Evolutionary conservation across 1,140 invertebrate genomes (phyloP).

Genomic region (Heliconius hewitsoni): DNA sequence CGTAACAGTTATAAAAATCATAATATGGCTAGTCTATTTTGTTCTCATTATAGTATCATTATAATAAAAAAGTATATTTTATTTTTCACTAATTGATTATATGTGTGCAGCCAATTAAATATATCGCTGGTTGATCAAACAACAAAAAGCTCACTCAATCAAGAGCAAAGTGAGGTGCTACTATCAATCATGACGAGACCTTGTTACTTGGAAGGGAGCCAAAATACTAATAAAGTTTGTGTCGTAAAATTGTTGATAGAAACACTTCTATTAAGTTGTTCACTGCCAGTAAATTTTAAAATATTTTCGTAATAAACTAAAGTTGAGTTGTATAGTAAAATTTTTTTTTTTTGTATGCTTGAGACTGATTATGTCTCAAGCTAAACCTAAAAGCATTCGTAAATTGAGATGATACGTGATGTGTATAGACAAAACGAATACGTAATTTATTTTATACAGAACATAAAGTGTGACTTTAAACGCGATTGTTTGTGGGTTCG

Average conservation of each 20-base stretch:
- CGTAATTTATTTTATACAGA: too few relatives aligned
- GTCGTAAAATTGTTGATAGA: constrained; percentile 71
- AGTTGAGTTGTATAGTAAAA: background rate
- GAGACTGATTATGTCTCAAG: background rate
- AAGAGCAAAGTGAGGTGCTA: constrained; percentile 70
- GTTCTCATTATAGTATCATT: background rate
- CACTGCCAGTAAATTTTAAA: constrained; percentile 57
- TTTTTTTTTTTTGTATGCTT: background rate
- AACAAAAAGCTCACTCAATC: constrained; percentile 76
- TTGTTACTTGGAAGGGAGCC: constrained; percentile 63
- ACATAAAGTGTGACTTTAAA: too few relatives aligned
- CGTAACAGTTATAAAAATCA: too few relatives aligned
- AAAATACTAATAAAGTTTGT: constrained; percentile 71
- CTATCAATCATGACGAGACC: constrained; percentile 74
- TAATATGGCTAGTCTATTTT: background rate
- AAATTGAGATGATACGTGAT: background rate
- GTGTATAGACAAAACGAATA: background rate
- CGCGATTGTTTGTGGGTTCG: too few relatives aligned
- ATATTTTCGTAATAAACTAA: background rate
- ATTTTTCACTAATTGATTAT: constrained; percentile 65
- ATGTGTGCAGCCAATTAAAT: constrained; percentile 69
- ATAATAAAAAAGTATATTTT: background rate
- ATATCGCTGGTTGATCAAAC: constrained; percentile 71
- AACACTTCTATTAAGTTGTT: constrained; percentile 58
- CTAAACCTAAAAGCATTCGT: background rate